phyloP scores from a whole-genome alignment of 1,140 invertebrate genomes.

The Zaprionus capensis region DNA sequence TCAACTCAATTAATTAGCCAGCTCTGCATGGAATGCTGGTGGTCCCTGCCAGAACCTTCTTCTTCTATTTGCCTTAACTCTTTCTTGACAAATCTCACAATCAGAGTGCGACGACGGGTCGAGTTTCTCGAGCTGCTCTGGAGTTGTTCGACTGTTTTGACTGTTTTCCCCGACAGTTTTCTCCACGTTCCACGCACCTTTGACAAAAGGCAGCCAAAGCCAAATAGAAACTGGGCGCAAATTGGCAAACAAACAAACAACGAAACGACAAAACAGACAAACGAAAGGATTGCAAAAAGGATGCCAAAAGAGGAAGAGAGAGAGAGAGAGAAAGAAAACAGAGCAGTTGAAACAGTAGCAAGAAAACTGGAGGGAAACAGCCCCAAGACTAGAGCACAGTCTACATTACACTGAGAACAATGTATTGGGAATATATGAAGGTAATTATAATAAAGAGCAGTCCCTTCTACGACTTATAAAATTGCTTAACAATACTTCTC shows the following conservation, averaged over 20 bases:
- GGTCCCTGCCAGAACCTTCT: not conserved
- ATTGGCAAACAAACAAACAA: constrained; percentile 72
- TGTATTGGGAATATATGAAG: not conserved
- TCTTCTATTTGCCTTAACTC: constrained; percentile 64
- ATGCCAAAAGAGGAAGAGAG: constrained; percentile 2
- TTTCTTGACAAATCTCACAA: constrained; percentile 63
- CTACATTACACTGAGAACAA: not conserved
- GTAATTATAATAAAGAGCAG: no score
- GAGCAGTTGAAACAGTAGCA: constrained; percentile 4
- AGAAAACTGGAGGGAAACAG: constrained; percentile 2
- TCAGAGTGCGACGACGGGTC: constrained; percentile 30
- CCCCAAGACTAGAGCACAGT: constrained; percentile 10
- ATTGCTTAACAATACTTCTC: no score
- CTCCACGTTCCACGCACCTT: constrained; percentile 39
- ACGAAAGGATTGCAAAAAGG: constrained; percentile 61
- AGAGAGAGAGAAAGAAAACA: constrained; percentile 24
- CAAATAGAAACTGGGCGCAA: constrained; percentile 53
- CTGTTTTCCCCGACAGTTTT: constrained; percentile 8
- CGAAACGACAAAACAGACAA: constrained; percentile 44
- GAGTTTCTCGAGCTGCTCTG: not conserved
- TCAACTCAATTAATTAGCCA: constrained; percentile 79
- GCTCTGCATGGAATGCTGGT: not conserved
- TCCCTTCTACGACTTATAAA: no score
- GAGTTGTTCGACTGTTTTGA: constrained; percentile 6
- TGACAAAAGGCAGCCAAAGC: constrained; percentile 59